These are phyloP conservation scores for Diuraphis noxia DNA, from an alignment of 1,140 invertebrate genomes.

Conservation along the genomic window DNA sequence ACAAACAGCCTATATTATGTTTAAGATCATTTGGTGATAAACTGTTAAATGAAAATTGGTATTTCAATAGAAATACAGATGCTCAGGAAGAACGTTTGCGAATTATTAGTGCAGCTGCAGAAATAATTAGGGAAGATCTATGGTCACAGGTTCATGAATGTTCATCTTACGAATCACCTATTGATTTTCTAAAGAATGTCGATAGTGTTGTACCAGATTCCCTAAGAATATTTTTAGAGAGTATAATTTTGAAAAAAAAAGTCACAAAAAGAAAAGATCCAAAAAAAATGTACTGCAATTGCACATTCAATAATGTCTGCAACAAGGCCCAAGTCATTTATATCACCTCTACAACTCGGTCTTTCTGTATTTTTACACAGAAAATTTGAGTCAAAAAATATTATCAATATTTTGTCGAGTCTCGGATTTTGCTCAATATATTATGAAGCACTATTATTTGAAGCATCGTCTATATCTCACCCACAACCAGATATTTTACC, in stretches of 20 bases:
- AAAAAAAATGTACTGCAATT: neutral
- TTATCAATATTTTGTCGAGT: conserved; percentile 56
- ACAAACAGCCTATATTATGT: conserved; percentile 12
- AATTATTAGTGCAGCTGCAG: neutral
- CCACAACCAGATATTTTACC: conserved; percentile 53
- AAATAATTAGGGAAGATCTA: neutral
- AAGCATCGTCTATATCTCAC: conserved; percentile 56
- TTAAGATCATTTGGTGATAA: conserved; percentile 3
- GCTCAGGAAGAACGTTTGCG: neutral
- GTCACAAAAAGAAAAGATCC: neutral
- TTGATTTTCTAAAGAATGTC: neutral
- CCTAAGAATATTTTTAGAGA: conserved; percentile 1
- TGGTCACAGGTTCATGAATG: conserved; percentile 10
- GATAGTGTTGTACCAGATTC: neutral
- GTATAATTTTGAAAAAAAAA: neutral
- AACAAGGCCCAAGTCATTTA: neutral
- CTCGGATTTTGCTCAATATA: conserved; percentile 57
- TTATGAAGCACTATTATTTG: conserved; percentile 54
- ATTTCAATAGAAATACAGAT: neutral
- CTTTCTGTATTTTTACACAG: conserved; percentile 56
- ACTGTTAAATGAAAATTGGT: conserved; percentile 9
- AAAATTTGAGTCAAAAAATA: conserved; percentile 57
- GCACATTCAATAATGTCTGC: conserved; percentile 5
- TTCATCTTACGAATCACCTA: neutral
- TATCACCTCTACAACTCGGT: conserved; percentile 3